Base-by-base conservation (phyloP, 2,888 invertebrate species). In the Linyphia triangularis region DNA sequence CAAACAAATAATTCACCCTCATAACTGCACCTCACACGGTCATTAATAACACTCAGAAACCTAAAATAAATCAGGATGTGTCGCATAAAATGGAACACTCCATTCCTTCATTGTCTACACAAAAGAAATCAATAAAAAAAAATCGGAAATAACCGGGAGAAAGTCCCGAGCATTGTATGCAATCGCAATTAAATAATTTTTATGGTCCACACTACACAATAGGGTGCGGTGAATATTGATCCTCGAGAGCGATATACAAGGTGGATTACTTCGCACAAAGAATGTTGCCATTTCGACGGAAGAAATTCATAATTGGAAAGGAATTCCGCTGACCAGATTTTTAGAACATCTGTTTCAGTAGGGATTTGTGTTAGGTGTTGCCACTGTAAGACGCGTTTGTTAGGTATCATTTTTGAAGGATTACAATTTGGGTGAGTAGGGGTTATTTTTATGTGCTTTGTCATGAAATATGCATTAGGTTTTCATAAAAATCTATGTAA, bases 121-220 rank as follows among this genome's bases (percentile, higher is more conserved):
- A n/a, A 7, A 26, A 10, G 33, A 26, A 30, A 77, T 37, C 37
- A 77, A 33, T 16, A 63, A 63, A 77, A 16, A 63, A 63, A 40
- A 57, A 63, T 9, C 9, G 24, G 19, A 57, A 28, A 59, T 24
- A 51, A 43, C 6, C 19, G 9, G 26, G 19, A 43, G 78, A 81
- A 81, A 81, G 79, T 57, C 19, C 13, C 51, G 28, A 40, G 33
- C 51, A 79, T 79, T 79, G 79, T 79, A 51, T 43, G 26, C 19
- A 51, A 9, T 13, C n/a, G 43, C 79, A 81, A 81, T 81, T 81
- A 81, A 69, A 65, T 69, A 57, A 81, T 81, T 69, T 79, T 30
- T 37, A 57, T 43, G 26, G 19, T 63, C 63, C n/a, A 22, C 13
- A 30, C 10, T 10, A 26, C 67, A 81, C 79, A 81, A 81, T 81